Percentiles rank a stretch among this genome's conserved stretches.
These are phyloP conservation scores for Lophura swinhoii DNA, from an alignment of 2,797 vertebrate genomes.

Conservation along the genomic window DNA sequence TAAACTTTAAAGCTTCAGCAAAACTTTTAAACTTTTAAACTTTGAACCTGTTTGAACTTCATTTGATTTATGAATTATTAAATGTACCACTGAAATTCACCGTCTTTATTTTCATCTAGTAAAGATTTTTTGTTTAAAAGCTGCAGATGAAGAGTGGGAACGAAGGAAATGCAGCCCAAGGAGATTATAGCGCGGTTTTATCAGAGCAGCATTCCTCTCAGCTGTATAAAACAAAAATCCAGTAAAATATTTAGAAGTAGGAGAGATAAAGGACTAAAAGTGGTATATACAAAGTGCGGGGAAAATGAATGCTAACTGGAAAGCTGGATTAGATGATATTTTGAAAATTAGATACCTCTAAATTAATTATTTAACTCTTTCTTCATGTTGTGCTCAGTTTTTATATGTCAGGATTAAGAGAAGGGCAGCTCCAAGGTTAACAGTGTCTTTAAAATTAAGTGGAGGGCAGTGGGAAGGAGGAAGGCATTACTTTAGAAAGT, in stretches of 20 bases:
- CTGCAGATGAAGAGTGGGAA: constrained; percentile 63
- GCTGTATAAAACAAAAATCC: constrained; percentile 61
- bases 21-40: constrained; percentile 89
- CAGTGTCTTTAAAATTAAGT: constrained; percentile 21
- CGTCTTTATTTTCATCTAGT: constrained; percentile 77
- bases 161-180: constrained; percentile 49
- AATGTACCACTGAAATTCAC: constrained; percentile 82
- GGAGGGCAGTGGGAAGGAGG: constrained; percentile 34
- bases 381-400: background rate
- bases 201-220: constrained; percentile 49
- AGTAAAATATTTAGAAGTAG: constrained; percentile 64
- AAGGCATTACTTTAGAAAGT: constrained; percentile 47
- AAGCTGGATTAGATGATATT: background rate
- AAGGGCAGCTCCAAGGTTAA: constrained; percentile 44
- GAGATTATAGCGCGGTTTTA: constrained; percentile 49
- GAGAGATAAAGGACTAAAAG: constrained; percentile 58
- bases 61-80: constrained; percentile 87
- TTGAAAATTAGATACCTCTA: constrained; percentile 48
- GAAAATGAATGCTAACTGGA: constrained; percentile 35
- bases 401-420: background rate
- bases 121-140: constrained; percentile 81
- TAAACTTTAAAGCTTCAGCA: constrained; percentile 84
- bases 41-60: constrained; percentile 85
- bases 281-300: constrained; percentile 35
- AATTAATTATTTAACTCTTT: constrained; percentile 56